Evolutionary conservation across 35 echinoderm and acorn worm genomes (phyloP).

Genomic region (Apostichopus japonicus): DNA sequence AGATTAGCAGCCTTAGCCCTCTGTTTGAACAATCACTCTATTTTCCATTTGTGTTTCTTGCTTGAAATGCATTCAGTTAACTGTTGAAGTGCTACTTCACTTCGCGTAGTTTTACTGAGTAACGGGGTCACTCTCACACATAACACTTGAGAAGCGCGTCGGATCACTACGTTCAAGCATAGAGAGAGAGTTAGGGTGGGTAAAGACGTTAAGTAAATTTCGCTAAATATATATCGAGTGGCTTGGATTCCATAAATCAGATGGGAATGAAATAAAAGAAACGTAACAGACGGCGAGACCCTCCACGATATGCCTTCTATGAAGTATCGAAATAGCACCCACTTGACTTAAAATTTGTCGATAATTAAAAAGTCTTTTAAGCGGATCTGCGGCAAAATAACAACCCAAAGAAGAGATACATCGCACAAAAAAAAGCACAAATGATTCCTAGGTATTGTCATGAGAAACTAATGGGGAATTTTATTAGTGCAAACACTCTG

Average conservation of each 20-base stretch:
- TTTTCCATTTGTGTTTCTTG: conserved; percentile 50
- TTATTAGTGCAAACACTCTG: conserved; percentile 38
- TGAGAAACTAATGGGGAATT: conserved; percentile 48
- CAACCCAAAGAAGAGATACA: not conserved
- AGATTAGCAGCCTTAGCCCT: not conserved
- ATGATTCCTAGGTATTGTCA: conserved; percentile 1
- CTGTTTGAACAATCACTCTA: conserved; percentile 49
- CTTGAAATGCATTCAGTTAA: not conserved
- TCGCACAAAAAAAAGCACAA: not conserved
- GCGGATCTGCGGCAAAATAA: not conserved
- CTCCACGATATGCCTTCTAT: not conserved
- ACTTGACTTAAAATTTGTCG: conserved; percentile 42
- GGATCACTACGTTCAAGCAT: not conserved
- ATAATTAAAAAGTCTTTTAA: conserved; percentile 51
- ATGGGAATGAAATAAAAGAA: not conserved
- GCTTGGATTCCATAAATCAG: conserved; percentile 30
- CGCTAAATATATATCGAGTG: conserved; percentile 12
- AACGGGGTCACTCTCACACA: conserved; percentile 20
- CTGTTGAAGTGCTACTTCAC: conserved; percentile 14
- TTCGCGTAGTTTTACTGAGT: conserved; percentile 26
- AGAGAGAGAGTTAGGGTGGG: not conserved
- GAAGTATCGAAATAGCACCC: not conserved
- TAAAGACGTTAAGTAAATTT: not conserved
- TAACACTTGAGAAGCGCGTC: not conserved
- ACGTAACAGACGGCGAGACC: conserved; percentile 20